Evolutionary conservation across 2,888 invertebrate species (phyloP), one percentile per base, ranked within the genome.

Genomic region (Leptopterna dolabrata): DNA sequence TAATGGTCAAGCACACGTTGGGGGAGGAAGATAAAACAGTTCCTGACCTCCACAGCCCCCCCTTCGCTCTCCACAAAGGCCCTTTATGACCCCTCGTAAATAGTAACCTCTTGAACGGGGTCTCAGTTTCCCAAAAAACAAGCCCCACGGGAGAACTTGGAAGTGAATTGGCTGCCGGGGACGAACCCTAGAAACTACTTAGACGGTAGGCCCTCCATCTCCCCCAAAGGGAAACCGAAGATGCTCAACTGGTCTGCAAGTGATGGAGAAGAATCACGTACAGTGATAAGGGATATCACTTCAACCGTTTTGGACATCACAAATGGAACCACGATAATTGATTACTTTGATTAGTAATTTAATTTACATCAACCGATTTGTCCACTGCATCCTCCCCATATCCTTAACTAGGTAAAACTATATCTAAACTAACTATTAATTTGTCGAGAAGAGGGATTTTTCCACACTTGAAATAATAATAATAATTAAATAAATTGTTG

Each of bases 61-160:
- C 81, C 81, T 19, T 81, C 83, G 36, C 43, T 70, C 43, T 83
- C 45, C 81, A 16, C 51, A 43, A 81, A 78, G 81, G 81, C 47
- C 81, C 81, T 81, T 81, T 81, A 85, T 85, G 85, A 73, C 85
- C 85, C 73, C 85, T 85, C 85, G 85, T 85, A 85, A 85, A 85
- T 85, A 85, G 43, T 85, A 85, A 85, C 85, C 85, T 85, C 85
- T 73, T 85, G 45, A 85, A 51, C 47, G 55, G 24, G 43, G 83
- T 70, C 63, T 70, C 70, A 73, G n/a, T 73, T 55, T 63, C 47
- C 76, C 85, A 73, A 85, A 85, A 85, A 85, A 85, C 71, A 85
- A 85, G 71, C 27, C 85, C 85, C 85, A 45, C 27, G 85, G 85
- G 85, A 85, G 85, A 76, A 30, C 76, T 85, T 85, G 43, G 45